Conservation (phyloP, 2,888 invertebrate species). For the Drosophila neutralis region DNA sequence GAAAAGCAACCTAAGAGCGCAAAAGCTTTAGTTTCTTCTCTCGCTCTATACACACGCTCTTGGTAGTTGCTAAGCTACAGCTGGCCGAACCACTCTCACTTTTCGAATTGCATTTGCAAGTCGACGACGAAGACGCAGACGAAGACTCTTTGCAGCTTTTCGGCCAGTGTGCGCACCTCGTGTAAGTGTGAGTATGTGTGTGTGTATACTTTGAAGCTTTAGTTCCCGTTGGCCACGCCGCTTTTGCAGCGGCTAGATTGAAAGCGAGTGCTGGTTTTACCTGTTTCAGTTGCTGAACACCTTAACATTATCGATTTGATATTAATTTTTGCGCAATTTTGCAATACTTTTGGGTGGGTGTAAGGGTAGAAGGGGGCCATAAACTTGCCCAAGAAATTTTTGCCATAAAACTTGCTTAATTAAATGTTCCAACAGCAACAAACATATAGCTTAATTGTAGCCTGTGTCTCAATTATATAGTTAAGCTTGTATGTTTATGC, state of each 20-base stretch:
- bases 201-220: slow-evolving; percentile 52
- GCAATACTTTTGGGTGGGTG: slow-evolving; percentile 41
- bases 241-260: slow-evolving; percentile 37
- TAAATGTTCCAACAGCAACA: slow-evolving; percentile 52
- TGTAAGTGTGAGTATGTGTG: not conserved
- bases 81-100: slow-evolving; percentile 62
- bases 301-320: slow-evolving; percentile 74
- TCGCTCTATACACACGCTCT: not conserved
- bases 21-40: slow-evolving; percentile 38
- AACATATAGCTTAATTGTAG: slow-evolving; percentile 34
- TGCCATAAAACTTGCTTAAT: slow-evolving; percentile 57
- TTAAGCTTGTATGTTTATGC: not conserved
- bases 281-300: slow-evolving; percentile 58
- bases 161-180: slow-evolving; percentile 1
- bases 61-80: slow-evolving; percentile 10
- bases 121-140: slow-evolving; percentile 9
- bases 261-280: slow-evolving; percentile 71
- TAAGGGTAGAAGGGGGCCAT: not conserved
- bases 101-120: slow-evolving; percentile 44
- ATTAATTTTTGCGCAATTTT: slow-evolving; percentile 71
- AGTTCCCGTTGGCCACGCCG: slow-evolving; percentile 71
- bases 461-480: slow-evolving; percentile 52
- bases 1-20: slow-evolving; percentile 48
- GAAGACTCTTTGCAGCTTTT: slow-evolving; percentile 40
- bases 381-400: slow-evolving; percentile 55